Evolutionary conservation across 2,888 invertebrate genomes (phyloP), one percentile per base, ranked within the genome.

Genomic region (Acronicta aceris): DNA sequence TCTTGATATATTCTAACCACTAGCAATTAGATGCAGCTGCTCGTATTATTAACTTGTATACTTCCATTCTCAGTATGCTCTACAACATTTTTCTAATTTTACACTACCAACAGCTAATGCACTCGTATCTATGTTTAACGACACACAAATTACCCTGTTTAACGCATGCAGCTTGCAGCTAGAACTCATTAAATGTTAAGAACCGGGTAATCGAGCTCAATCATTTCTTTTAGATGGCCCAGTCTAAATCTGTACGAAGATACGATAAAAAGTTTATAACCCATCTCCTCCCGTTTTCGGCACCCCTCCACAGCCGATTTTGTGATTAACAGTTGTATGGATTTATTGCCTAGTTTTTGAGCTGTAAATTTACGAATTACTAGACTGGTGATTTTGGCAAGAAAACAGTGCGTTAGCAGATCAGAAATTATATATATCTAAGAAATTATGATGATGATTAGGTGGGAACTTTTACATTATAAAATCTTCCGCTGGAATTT

Each of bases 51-150:
- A 50, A 30, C 30, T 46, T 50, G 57, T 47, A 9, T 52, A 58
- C 47, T 54, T 66, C 9, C 13, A 66, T 58, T 55, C 52, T 46
- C 56, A 71, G 58, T 49, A 67, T 49, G n/a, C 21, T 46, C 15
- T 13, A 50, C 51, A 55, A 21, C 12, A 54, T 71, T 74, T 65
- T 65, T 76, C 74, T 76, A 77, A 72, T 63, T 77, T 64, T 76
- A 76, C 36, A 33, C 40, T 43, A 59, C 17, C 38, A 47, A 49
- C 61, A 50, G 62, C 50, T 52, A 69, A 70, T 52, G 64, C 70
- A 56, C 71, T 65, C 48, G 53, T 53, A 63, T 59, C 52, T 53
- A 49, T 27, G 36, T 75, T 78, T 77, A 71, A 77, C 62, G 73
- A 67, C 52, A 47, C 42, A 78, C 67, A 55, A 67, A 75, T 73